A percentile compares a stretch with the other conserved stretches of the same genome.
phyloP scores from a whole-genome alignment of 2,113 vertebrate genomes.

The Calcarius ornatus region DNA sequence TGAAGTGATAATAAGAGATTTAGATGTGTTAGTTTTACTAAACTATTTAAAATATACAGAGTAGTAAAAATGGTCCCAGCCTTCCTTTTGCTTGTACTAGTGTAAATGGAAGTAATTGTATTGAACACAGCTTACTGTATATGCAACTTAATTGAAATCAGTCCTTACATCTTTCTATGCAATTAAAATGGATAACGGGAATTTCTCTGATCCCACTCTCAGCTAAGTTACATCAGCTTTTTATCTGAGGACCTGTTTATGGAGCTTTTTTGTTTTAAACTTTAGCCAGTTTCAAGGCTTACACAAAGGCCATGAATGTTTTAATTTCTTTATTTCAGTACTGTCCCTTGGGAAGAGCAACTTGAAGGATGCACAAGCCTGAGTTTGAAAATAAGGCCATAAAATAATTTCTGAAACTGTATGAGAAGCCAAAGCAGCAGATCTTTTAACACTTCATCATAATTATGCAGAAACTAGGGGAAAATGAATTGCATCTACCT shows the following conservation, averaged over 20 bases:
- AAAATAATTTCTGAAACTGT: neutral
- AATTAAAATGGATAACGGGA: neutral
- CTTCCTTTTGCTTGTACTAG: neutral
- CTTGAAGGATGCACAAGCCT: neutral
- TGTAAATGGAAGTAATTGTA: neutral
- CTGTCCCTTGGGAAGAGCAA: neutral
- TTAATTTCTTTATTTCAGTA: neutral
- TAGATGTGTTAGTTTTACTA: neutral
- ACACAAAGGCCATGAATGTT: neutral
- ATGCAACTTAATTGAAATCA: neutral
- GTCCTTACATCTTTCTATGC: neutral
- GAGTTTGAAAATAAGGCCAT: neutral
- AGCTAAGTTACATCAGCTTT: neutral
- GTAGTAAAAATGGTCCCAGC: neutral
- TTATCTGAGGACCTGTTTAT: neutral
- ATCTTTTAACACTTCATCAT: neutral
- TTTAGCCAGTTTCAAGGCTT: neutral
- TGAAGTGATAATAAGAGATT: neutral
- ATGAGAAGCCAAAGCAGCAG: neutral
- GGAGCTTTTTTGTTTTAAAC: neutral
- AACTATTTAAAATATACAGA: slow-evolving; percentile 22
- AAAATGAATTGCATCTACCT: neutral
- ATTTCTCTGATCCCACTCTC: neutral
- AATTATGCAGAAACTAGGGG: neutral
- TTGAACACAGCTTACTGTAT: neutral